Base-by-base conservation (phyloP, 2,797 vertebrate species). In the Buphagus erythrorhynchus region DNA sequence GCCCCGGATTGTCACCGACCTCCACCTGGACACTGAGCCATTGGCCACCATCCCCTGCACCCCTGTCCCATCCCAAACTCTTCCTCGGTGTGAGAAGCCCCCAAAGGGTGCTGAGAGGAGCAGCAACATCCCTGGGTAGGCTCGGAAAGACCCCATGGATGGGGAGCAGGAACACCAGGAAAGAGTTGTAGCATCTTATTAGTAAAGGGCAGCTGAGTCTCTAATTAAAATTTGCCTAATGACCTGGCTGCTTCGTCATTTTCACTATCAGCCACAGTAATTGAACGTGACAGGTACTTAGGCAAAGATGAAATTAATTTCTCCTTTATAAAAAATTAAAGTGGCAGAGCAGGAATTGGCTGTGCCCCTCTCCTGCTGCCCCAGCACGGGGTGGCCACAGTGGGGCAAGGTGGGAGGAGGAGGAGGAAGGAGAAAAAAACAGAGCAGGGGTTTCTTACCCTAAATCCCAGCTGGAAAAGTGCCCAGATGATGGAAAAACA, bases 141-240 rank as follows among this genome's bases (percentile, higher is more conserved):
- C 18, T 71, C 4, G 8, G 57, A 31, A 75, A 71, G 36, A 77
- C 42, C 54, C 66, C 0, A 0, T 33, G 58, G 73, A 66, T n/a
- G 35, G 69, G 73, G 93, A 89, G 86, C 5, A 7, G 93, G 91
- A 98, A 82, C 25, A 31, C 69, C n/a, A 7, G 94, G 96, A 97
- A 97, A 97, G 94, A 97, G 93, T n/a, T 75, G 96, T 92, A 94
- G 90, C 88, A 92, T 97, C 97, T 96, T 97, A 98, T 98, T 98
- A 98, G 97, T 59, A 97, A 97, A 98, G 98, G 97, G 97, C 97
- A 97, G 97, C 97, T 97, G 96, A 98, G 97, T 61, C 93, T 97
- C 96, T 98, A 98, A 98, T 98, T 98, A 98, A 98, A 98, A 98
- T 98, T 96, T 98, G 98, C 98, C 97, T 98, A 98, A 98, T 98